Evolutionary conservation across 2,888 invertebrate species (phyloP).

Genomic region (Lithodes maja): DNA sequence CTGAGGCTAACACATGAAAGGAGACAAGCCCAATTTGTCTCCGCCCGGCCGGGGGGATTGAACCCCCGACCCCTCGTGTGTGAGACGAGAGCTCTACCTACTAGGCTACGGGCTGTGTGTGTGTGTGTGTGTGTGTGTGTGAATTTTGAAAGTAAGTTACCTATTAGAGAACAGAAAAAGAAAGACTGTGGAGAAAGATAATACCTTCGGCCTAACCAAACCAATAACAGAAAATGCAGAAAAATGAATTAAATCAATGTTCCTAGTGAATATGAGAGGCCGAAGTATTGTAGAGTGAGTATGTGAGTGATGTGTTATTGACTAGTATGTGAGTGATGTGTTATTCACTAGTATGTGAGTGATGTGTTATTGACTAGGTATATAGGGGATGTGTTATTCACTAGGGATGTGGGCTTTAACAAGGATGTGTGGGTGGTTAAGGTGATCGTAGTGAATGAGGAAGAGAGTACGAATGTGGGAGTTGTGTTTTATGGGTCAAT

Average conservation of each 20-base stretch:
- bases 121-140: too few species aligned
- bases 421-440: background rate
- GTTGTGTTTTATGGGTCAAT: background rate
- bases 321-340: background rate
- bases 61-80: too few species aligned
- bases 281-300: background rate
- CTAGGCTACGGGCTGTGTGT: too few species aligned
- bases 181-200: too few species aligned
- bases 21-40: too few species aligned
- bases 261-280: background rate
- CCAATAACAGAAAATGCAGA: too few species aligned
- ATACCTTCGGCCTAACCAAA: too few species aligned
- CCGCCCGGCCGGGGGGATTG: too few species aligned
- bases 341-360: background rate
- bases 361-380: background rate
- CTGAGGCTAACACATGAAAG: too few species aligned
- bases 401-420: background rate
- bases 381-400: background rate
- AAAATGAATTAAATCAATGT: too few species aligned
- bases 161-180: background rate
- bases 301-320: background rate
- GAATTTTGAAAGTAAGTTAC: background rate
- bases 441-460: background rate
- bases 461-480: background rate
- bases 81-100: too few species aligned